Evolutionary conservation across 2,113 vertebrate species (phyloP).

Genomic region (Sceloporus tristichus): DNA sequence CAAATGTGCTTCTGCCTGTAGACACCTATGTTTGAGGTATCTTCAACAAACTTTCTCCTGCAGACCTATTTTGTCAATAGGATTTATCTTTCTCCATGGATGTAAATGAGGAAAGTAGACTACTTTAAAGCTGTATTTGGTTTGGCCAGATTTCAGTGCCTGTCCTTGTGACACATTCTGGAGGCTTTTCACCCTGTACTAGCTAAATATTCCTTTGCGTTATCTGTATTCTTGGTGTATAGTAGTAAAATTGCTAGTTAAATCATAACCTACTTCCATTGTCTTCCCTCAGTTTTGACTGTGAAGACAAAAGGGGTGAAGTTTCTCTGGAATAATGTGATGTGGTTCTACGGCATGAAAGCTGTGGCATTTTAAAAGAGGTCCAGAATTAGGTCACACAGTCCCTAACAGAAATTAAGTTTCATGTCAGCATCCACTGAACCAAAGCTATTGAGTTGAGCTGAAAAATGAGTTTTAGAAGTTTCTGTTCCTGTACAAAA

Average conservation of each 20-base stretch:
- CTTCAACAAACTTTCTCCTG: neutral
- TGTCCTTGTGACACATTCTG: neutral
- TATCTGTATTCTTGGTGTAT: neutral
- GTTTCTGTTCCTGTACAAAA: neutral
- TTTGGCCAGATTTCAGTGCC: neutral
- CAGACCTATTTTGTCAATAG: neutral
- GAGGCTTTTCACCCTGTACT: neutral
- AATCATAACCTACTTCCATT: neutral
- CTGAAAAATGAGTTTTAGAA: neutral
- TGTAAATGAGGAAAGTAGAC: no score
- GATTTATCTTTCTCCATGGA: neutral
- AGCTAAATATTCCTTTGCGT: neutral
- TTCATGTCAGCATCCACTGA: neutral
- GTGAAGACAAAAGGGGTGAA: neutral
- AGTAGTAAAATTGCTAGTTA: neutral
- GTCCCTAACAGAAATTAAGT: neutral
- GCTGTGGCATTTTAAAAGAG: neutral
- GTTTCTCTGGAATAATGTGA: neutral
- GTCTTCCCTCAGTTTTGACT: neutral
- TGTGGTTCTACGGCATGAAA: neutral
- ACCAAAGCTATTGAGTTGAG: neutral
- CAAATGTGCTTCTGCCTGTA: neutral
- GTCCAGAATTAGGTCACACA: neutral
- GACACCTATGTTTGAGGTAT: conserved; percentile 18
- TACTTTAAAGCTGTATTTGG: neutral